Evolutionary conservation across 2,113 vertebrate genomes (phyloP).

Genomic region (Paratilapia polleni): DNA sequence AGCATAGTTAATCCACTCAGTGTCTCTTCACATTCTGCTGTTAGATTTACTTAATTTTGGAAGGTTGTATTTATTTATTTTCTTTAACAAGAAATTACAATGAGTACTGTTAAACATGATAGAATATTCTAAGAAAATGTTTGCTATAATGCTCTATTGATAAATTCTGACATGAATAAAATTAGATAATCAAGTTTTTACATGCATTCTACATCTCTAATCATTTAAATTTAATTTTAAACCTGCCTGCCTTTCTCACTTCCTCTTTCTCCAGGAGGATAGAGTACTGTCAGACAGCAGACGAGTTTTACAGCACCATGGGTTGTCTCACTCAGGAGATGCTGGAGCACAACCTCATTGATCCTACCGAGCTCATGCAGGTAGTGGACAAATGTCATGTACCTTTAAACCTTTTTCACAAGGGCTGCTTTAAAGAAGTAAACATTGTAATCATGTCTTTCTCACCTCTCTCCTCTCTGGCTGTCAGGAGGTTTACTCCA

Average conservation of each 20-base stretch:
- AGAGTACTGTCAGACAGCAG: constrained; percentile 92
- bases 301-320: constrained; percentile 98
- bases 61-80: too few relatives aligned
- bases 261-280: constrained; percentile 83
- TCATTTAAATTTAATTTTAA: not conserved
- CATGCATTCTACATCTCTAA: not conserved
- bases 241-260: not conserved
- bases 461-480: not conserved
- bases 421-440: not conserved
- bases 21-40: too few relatives aligned
- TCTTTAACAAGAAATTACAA: not conserved
- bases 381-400: constrained; percentile 62
- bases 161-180: too few relatives aligned
- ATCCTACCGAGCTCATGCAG: constrained; percentile 95
- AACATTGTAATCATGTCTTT: not conserved
- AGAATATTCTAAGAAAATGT: too few relatives aligned
- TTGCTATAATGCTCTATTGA: too few relatives aligned
- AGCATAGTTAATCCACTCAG: not conserved
- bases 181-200: not conserved
- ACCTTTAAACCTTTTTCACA: not conserved
- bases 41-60: too few relatives aligned
- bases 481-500: constrained; percentile 92
- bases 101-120: too few relatives aligned
- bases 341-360: constrained; percentile 91
- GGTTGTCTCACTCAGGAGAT: constrained; percentile 95